These are phyloP conservation scores for Aricia agestis DNA, from an alignment of 1,140 invertebrate genomes.

Conservation along the genomic window DNA sequence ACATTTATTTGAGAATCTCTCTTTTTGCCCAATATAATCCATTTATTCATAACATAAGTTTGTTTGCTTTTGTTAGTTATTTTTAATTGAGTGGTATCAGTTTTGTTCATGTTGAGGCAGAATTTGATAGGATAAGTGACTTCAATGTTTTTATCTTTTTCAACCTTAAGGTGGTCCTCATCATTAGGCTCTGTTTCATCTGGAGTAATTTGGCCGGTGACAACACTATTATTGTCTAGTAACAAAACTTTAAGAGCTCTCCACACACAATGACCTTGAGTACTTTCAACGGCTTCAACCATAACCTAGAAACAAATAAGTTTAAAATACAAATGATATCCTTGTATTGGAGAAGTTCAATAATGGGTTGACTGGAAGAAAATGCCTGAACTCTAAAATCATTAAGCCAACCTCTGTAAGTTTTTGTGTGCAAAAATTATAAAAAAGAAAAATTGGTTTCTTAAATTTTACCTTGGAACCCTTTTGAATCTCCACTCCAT, in stretches of 20 bases:
- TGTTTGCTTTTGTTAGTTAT: constrained; percentile 56
- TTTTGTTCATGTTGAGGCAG: constrained; percentile 45
- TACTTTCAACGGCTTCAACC: constrained; percentile 81
- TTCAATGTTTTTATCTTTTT: constrained; percentile 47
- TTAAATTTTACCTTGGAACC: constrained; percentile 69
- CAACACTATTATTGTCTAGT: constrained; percentile 28
- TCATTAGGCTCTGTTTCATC: constrained; percentile 26
- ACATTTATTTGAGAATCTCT: constrained; percentile 53
- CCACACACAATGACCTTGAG: constrained; percentile 78
- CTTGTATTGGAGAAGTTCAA: too few relatives aligned
- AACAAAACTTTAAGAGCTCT: constrained; percentile 77
- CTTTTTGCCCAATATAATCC: constrained; percentile 55
- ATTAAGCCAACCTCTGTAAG: too few relatives aligned
- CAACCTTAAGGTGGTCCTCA: constrained; percentile 40
- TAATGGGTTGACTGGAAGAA: too few relatives aligned
- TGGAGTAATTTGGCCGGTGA: not conserved
- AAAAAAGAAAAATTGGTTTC: too few relatives aligned
- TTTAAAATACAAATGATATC: too few relatives aligned
- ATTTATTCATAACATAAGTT: constrained; percentile 52
- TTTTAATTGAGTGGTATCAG: constrained; percentile 35
- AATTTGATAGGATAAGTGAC: constrained; percentile 56
- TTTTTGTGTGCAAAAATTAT: too few relatives aligned
- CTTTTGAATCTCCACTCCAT: constrained; percentile 73
- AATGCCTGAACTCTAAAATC: too few relatives aligned
- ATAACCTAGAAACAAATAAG: constrained; percentile 63